Evolutionary conservation across 1,140 invertebrate genomes (phyloP).

Genomic region (Carcinoscorpius rotundicauda): DNA sequence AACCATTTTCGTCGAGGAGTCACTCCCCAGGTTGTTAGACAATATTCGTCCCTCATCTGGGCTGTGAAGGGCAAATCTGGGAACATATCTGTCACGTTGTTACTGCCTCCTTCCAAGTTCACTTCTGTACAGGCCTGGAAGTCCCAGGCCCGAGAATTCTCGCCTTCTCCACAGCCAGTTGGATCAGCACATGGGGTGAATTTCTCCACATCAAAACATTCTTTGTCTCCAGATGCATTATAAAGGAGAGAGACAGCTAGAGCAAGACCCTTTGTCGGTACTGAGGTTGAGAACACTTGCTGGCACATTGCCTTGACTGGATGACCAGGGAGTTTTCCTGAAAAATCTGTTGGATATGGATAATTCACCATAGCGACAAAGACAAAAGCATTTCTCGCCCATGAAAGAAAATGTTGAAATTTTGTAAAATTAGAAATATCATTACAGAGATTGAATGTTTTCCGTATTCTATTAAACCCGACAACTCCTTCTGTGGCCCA

Average conservation of each 20-base stretch:
- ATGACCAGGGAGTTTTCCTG: conserved; percentile 63
- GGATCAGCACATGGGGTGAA: conserved; percentile 35
- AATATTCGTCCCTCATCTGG: conserved; percentile 14
- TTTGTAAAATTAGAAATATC: conserved; percentile 21
- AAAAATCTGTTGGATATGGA: conserved; percentile 68
- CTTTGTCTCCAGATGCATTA: conserved; percentile 8
- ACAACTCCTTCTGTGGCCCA: conserved; percentile 7
- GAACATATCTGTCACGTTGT: conserved; percentile 11
- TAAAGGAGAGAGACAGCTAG: conserved; percentile 23
- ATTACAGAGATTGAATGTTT: conserved; percentile 26
- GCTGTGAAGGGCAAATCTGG: conserved; percentile 12
- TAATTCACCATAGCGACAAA: conserved; percentile 86
- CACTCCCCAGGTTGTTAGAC: conserved; percentile 12
- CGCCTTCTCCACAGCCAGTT: conserved; percentile 33
- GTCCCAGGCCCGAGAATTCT: conserved; percentile 32
- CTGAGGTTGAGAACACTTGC: neutral
- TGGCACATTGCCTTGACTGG: conserved; percentile 51
- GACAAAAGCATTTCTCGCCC: conserved; percentile 45
- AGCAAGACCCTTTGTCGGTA: conserved; percentile 23
- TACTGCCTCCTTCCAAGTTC: conserved; percentile 9
- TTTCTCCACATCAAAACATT: conserved; percentile 31
- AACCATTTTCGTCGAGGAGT: conserved; percentile 13
- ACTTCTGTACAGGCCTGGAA: conserved; percentile 26
- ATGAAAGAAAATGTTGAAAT: conserved; percentile 27
- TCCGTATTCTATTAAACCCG: conserved; percentile 11